phyloP scores from a whole-genome alignment of 2,888 invertebrate genomes.

The Dorcus parallelipipedus region DNA sequence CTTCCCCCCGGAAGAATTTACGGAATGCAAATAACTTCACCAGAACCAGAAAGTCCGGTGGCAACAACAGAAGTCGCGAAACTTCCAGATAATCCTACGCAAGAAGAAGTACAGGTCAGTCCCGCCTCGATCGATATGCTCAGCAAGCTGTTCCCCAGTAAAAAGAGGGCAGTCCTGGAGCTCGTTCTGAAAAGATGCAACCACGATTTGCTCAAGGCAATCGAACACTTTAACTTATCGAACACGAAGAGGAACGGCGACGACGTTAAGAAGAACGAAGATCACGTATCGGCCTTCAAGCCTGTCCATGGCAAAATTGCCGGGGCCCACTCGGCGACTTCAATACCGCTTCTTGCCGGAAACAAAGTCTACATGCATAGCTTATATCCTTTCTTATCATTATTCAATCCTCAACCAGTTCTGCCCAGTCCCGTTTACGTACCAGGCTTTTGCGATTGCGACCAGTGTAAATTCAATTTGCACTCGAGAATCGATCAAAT shows the following conservation, averaged over 20 bases:
- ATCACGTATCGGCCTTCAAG: slow-evolving; percentile 43
- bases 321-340: slow-evolving; percentile 21
- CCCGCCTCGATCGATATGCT: slow-evolving; percentile 80
- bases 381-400: slow-evolving; percentile 48
- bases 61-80: slow-evolving; percentile 7
- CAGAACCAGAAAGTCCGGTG: slow-evolving; percentile 49
- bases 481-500: slow-evolving; percentile 36
- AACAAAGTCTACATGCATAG: slow-evolving; percentile 48
- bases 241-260: slow-evolving; percentile 19
- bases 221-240: slow-evolving; percentile 72
- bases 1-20: slow-evolving; percentile 89
- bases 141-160: slow-evolving; percentile 83
- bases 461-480: slow-evolving; percentile 45
- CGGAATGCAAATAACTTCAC: slow-evolving; percentile 80
- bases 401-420: slow-evolving; percentile 46
- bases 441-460: slow-evolving; percentile 49
- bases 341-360: slow-evolving; percentile 41
- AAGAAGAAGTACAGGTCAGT: slow-evolving; percentile 53
- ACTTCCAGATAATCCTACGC: not conserved
- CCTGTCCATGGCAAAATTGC: slow-evolving; percentile 35
- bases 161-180: slow-evolving; percentile 83
- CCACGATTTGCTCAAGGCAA: slow-evolving; percentile 85
- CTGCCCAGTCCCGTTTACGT: slow-evolving; percentile 48
- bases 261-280: slow-evolving; percentile 29
- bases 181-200: slow-evolving; percentile 89